A percentile compares a stretch with the other conserved stretches of the same genome.
phyloP scores from a whole-genome alignment of 2,113 vertebrate genomes.

The Grallaria varia region DNA sequence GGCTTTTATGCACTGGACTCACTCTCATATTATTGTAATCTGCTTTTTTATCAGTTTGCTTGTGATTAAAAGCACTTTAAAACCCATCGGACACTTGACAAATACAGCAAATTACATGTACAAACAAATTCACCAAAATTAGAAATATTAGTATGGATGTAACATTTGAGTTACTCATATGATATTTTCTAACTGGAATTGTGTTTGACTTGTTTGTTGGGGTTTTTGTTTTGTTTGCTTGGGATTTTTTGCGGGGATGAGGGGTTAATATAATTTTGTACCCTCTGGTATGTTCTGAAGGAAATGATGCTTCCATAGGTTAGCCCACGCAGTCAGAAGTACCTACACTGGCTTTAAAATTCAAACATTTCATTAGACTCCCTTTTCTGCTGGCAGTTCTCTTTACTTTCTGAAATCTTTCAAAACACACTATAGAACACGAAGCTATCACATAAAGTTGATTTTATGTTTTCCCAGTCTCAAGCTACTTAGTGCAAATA shows the following conservation, averaged over 20 bases:
- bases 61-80: neutral
- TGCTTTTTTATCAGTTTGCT: neutral
- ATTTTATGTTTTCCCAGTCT: constrained; percentile 12
- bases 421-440: neutral
- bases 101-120: neutral
- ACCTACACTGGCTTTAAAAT: neutral
- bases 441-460: neutral
- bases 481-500: constrained; percentile 45
- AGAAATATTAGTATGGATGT: neutral
- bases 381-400: neutral
- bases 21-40: rapidly evolving
- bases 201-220: neutral
- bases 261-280: neutral
- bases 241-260: rapidly evolving
- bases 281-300: neutral
- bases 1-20: neutral
- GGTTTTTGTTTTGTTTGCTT: neutral
- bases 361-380: neutral
- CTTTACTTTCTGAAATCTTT: neutral
- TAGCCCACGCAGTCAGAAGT: neutral
- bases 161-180: neutral
- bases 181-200: neutral
- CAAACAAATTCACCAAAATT: neutral
- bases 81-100: neutral
- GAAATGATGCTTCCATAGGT: neutral